Percentiles rank a stretch among this genome's conserved stretches.
phyloP scores from a whole-genome alignment of 2,797 vertebrate species.

The Macropodus opercularis region DNA sequence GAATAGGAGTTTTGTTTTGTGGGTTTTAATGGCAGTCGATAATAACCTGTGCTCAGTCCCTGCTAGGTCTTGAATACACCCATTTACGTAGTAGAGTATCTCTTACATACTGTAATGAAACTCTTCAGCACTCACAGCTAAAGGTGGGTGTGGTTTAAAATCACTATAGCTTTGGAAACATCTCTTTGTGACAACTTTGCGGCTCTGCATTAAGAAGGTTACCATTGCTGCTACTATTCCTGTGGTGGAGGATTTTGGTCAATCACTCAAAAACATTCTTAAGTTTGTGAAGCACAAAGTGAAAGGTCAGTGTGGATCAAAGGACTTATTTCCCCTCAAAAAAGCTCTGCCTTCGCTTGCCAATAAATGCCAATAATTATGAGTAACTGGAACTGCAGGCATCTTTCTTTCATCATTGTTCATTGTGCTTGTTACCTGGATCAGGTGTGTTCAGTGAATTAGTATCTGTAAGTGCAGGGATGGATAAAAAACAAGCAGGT shows the following conservation, averaged over 20 bases:
- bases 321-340: not conserved
- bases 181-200: not conserved
- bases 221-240: not conserved
- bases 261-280: not conserved
- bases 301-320: not conserved
- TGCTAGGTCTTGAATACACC: conserved; percentile 15
- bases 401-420: no score
- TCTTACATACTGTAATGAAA: not conserved
- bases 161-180: not conserved
- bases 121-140: not conserved
- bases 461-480: no score
- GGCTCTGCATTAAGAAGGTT: conserved; percentile 1
- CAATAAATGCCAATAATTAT: conserved; percentile 13
- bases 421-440: no score
- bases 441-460: no score
- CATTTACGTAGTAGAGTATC: not conserved
- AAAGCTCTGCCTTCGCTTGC: not conserved
- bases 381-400: conserved; percentile 1
- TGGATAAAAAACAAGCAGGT: no score
- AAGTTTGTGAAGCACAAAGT: not conserved
- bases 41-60: not conserved
- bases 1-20: not conserved
- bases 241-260: not conserved
- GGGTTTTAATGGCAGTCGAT: conserved; percentile 1
- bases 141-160: conserved; percentile 14